These are phyloP conservation scores for Gallinago nigripennis DNA, from an alignment of 2,797 vertebrate genomes.

Conservation along the genomic window DNA sequence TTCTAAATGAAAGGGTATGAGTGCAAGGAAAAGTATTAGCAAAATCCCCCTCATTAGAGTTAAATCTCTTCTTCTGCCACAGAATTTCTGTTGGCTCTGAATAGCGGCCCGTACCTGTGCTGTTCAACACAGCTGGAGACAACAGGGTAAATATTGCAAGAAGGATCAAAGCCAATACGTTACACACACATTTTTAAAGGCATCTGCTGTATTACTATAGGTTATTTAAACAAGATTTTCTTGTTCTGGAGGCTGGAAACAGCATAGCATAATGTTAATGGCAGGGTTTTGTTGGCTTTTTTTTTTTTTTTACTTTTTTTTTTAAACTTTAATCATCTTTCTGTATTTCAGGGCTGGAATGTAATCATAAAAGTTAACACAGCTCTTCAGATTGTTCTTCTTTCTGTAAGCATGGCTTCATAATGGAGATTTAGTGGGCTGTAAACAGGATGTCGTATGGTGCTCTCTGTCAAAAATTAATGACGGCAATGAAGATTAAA, in stretches of 20 bases:
- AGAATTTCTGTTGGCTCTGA: not conserved
- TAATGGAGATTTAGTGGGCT: constrained; percentile 44
- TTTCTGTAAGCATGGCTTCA: constrained; percentile 26
- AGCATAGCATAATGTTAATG: not conserved
- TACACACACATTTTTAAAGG: not conserved
- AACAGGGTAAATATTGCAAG: not conserved
- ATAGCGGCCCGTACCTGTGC: not conserved
- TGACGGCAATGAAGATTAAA: constrained; percentile 53
- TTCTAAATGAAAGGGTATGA: not conserved
- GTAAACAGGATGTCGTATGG: constrained; percentile 66
- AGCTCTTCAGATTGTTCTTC: constrained; percentile 57
- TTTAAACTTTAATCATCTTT: not conserved
- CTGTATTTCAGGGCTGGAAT: constrained; percentile 13
- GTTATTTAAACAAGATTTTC: not conserved
- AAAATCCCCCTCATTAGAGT: not conserved
- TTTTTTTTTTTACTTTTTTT: too few species aligned
- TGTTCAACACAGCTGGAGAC: not conserved
- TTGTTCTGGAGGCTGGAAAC: not conserved
- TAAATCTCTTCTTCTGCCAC: not conserved
- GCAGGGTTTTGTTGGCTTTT: too few species aligned
- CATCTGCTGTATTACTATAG: not conserved
- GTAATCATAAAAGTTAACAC: constrained; percentile 61
- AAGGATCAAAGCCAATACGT: not conserved
- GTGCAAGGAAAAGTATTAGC: not conserved
- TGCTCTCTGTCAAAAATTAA: constrained; percentile 64